These are phyloP conservation scores for Anaspis maculata DNA, from an alignment of 2,888 invertebrate genomes.

Conservation along the genomic window DNA sequence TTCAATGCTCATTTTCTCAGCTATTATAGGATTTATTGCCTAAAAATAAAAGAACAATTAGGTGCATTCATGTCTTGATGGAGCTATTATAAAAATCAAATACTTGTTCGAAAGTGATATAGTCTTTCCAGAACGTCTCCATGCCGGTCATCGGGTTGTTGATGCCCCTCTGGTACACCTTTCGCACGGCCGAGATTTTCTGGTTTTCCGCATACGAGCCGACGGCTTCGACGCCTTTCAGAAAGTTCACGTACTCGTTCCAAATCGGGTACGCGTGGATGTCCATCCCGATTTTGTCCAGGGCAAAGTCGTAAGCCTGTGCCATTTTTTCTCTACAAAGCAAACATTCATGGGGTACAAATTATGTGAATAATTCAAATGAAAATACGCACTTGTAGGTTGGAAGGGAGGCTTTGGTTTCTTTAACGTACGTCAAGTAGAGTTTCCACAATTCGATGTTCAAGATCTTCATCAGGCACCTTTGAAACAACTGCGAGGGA, in stretches of 20 bases:
- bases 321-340: slow-evolving; percentile 96
- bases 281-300: slow-evolving; percentile 98
- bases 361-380: slow-evolving; percentile 2
- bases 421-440: slow-evolving; percentile 95
- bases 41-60: slow-evolving; percentile 12
- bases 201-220: slow-evolving; percentile 99
- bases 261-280: slow-evolving; percentile 94
- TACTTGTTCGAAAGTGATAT: slow-evolving; percentile 87
- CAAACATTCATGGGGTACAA: slow-evolving; percentile 1
- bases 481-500: slow-evolving; percentile 79
- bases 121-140: slow-evolving; percentile 96
- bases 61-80: background rate
- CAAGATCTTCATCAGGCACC: slow-evolving; percentile 95
- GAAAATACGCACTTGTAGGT: slow-evolving; percentile 80
- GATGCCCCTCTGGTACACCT: slow-evolving; percentile 93
- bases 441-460: slow-evolving; percentile 99
- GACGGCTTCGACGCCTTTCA: slow-evolving; percentile 93
- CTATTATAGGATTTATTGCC: slow-evolving; percentile 66
- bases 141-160: slow-evolving; percentile 96
- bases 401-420: slow-evolving; percentile 88
- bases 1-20: slow-evolving; percentile 97
- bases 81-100: background rate
- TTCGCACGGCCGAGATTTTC: slow-evolving; percentile 94
- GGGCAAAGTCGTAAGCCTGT: slow-evolving; percentile 97
- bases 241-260: slow-evolving; percentile 95